phyloP scores from a whole-genome alignment of 1,140 invertebrate genomes.

The Dendrolimus kikuchii region DNA sequence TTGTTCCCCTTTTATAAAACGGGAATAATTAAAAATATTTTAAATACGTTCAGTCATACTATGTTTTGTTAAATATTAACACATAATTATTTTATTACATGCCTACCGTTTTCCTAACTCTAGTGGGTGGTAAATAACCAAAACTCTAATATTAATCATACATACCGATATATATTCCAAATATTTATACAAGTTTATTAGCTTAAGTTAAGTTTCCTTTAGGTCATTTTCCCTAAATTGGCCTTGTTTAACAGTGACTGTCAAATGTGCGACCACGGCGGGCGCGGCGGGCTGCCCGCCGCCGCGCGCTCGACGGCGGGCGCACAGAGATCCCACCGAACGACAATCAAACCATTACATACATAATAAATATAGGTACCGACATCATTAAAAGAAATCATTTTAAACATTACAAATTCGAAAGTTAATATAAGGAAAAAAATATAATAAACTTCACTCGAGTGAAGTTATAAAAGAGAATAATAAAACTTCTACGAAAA shows the following conservation, averaged over 20 bases:
- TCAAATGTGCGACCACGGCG: conserved; percentile 35
- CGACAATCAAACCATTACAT: not conserved
- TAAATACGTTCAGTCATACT: conserved; percentile 65
- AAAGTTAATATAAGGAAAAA: conserved; percentile 34
- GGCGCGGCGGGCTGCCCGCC: too few species aligned
- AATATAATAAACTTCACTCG: conserved; percentile 20
- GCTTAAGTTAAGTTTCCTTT: conserved; percentile 69
- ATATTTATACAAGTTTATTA: conserved; percentile 70
- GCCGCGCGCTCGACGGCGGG: too few species aligned
- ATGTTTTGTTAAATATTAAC: conserved; percentile 68
- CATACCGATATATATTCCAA: conserved; percentile 69
- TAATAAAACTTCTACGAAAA: conserved; percentile 42
- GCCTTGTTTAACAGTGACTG: conserved; percentile 57
- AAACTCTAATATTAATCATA: conserved; percentile 71
- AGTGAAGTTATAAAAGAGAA: conserved; percentile 7
- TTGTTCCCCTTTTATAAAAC: conserved; percentile 53
- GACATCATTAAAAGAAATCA: conserved; percentile 64
- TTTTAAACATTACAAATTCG: conserved; percentile 30
- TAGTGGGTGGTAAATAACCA: conserved; percentile 69
- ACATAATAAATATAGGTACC: conserved; percentile 13
- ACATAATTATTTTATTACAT: conserved; percentile 68
- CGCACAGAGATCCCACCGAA: conserved; percentile 30
- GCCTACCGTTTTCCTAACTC: conserved; percentile 66
- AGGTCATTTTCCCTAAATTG: conserved; percentile 65
- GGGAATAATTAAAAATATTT: conserved; percentile 57